Percentiles rank a stretch among this genome's conserved stretches.
phyloP scores from a whole-genome alignment of 2,888 invertebrate genomes.

The Deroplatys truncata region DNA sequence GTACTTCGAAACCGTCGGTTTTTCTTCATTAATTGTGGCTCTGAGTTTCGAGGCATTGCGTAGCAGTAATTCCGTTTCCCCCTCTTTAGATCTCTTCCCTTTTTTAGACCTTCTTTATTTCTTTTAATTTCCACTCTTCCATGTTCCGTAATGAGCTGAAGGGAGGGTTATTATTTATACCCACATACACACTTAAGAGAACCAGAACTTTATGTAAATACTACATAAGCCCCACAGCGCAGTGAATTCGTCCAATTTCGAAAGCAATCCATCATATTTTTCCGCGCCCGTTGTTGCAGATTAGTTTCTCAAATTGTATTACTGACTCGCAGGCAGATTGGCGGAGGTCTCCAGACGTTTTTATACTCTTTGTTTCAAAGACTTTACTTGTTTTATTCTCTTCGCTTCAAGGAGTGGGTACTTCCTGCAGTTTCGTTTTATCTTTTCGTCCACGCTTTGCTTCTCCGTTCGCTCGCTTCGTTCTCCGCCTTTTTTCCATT shows the following conservation, averaged over 20 bases:
- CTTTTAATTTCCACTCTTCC: slow-evolving; percentile 20
- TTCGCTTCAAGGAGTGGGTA: neutral
- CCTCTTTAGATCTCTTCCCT: too few relatives aligned
- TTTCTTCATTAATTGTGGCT: too few relatives aligned
- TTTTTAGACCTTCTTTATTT: slow-evolving; percentile 13
- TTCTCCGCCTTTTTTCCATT: too few relatives aligned
- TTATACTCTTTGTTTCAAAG: neutral
- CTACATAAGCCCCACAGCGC: slow-evolving; percentile 14
- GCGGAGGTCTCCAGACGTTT: neutral
- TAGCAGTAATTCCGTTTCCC: too few relatives aligned
- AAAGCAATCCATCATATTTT: slow-evolving; percentile 21
- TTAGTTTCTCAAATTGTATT: neutral
- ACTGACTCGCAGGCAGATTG: neutral
- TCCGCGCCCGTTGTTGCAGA: neutral
- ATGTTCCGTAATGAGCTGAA: slow-evolving; percentile 22
- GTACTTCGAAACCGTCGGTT: too few relatives aligned
- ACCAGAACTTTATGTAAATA: slow-evolving; percentile 24
- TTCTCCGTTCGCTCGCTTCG: neutral
- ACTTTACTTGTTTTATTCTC: neutral
- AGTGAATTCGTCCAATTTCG: slow-evolving; percentile 11
- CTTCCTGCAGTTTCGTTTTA: neutral
- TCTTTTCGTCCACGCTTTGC: neutral
- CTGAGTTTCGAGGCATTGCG: too few relatives aligned
- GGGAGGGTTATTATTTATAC: neutral
- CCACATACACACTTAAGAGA: neutral